Percentiles rank a stretch among this genome's conserved stretches.
Evolutionary conservation across 2,888 invertebrate species (phyloP).

Genomic region (Cephalotes varians): DNA sequence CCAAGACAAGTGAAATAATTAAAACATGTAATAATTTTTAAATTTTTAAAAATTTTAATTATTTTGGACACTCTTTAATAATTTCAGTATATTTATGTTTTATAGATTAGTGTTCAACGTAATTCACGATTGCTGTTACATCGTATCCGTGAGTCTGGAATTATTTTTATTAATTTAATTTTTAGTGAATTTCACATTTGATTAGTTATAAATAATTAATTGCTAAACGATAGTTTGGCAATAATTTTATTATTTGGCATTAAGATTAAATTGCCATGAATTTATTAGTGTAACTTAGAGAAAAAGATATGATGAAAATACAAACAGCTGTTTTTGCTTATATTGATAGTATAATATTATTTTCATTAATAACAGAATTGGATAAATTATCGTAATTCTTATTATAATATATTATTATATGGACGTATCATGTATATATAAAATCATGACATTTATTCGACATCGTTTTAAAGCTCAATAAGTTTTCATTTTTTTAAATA

Average conservation of each 20-base stretch:
- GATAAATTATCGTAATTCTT: neutral
- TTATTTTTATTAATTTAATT: constrained; percentile 17
- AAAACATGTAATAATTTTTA: neutral
- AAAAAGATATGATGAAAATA: neutral
- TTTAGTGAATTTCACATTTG: neutral
- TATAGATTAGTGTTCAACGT: neutral
- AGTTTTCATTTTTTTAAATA: neutral
- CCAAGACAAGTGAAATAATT: neutral
- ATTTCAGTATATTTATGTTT: neutral
- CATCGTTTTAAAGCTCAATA: neutral
- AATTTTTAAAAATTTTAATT: neutral
- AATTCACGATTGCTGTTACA: neutral
- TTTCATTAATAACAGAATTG: constrained; percentile 6
- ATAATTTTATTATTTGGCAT: constrained; percentile 10
- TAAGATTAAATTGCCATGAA: neutral
- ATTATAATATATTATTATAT: neutral
- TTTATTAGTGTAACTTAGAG: neutral
- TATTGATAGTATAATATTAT: neutral
- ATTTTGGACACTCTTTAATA: neutral
- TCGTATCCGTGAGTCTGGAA: neutral
- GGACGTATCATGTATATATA: neutral
- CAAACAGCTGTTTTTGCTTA: neutral
- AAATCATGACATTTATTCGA: neutral
- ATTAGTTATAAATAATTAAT: neutral
- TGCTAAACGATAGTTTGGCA: neutral